phyloP scores from a whole-genome alignment of 2,888 invertebrate genomes.

The Mesodorylaimus sp. region DNA sequence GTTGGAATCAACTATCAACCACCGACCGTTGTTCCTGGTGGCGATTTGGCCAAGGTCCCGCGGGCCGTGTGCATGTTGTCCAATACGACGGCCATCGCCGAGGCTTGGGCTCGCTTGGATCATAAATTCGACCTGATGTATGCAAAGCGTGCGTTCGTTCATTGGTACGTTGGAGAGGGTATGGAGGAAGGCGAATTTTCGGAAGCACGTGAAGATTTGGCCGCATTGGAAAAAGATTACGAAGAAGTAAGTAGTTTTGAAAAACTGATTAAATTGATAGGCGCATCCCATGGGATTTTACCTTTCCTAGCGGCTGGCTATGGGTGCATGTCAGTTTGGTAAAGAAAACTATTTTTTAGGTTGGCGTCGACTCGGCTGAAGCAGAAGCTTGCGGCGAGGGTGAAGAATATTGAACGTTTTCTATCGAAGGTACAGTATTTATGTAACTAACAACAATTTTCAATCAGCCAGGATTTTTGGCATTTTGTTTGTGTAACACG shows the following conservation, averaged over 20 bases:
- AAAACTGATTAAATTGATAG: too few relatives aligned
- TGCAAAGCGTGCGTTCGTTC: conserved; percentile 31
- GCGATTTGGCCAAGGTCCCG: conserved; percentile 49
- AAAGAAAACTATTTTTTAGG: too few relatives aligned
- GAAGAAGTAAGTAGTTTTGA: conserved; percentile 26
- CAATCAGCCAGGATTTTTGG: too few relatives aligned
- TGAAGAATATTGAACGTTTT: conserved; percentile 7
- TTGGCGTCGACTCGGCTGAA: conserved; percentile 8
- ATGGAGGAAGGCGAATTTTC: conserved; percentile 11
- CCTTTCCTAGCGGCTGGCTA: too few relatives aligned
- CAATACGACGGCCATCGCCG: conserved; percentile 37
- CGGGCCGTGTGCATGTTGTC: conserved; percentile 36
- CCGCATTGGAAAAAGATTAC: conserved; percentile 35
- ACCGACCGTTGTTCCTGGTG: conserved; percentile 72
- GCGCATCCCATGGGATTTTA: too few relatives aligned
- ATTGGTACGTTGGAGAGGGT: conserved; percentile 39
- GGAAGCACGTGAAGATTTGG: conserved; percentile 22
- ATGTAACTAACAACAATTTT: too few relatives aligned
- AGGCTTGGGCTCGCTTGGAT: conserved; percentile 40
- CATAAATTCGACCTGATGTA: conserved; percentile 44
- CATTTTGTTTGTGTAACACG: too few relatives aligned
- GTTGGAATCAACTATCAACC: conserved; percentile 42
- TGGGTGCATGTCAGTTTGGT: too few relatives aligned
- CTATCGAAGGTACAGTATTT: too few relatives aligned
- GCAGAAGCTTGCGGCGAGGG: conserved; percentile 1